These are phyloP conservation scores for Cryptoleucopteryx plumbea DNA, from an alignment of 2,113 vertebrate species.

Conservation along the genomic window DNA sequence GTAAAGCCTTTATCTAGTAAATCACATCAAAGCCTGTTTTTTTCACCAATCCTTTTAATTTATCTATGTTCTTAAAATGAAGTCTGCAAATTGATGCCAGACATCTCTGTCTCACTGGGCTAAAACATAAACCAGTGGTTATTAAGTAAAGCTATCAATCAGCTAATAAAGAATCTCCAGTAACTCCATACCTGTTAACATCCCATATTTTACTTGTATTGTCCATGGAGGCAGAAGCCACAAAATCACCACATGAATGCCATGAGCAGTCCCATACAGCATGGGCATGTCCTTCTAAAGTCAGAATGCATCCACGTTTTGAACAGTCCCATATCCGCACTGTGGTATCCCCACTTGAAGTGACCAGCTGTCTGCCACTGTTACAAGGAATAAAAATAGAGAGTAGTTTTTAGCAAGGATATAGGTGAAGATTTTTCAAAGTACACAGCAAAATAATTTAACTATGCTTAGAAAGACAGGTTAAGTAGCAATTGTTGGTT, in stretches of 20 bases:
- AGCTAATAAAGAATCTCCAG: not conserved
- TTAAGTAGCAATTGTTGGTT: not conserved
- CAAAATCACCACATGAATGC: slow-evolving; percentile 76
- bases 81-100: not conserved
- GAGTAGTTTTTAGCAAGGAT: not conserved
- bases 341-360: slow-evolving; percentile 72
- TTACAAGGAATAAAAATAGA: not conserved
- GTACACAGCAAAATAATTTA: not conserved
- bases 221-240: slow-evolving; percentile 85
- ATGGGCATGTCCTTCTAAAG: slow-evolving; percentile 70
- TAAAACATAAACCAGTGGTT: not conserved
- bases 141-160: not conserved
- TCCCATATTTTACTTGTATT: slow-evolving; percentile 80
- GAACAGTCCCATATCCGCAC: slow-evolving; percentile 75
- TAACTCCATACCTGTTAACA: slow-evolving; percentile 66
- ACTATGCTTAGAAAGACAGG: not conserved
- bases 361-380: slow-evolving; percentile 73
- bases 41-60: not conserved
- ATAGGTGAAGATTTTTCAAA: too few species aligned
- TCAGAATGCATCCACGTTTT: slow-evolving; percentile 63
- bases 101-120: not conserved
- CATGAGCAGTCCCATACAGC: slow-evolving; percentile 78
- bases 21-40: not conserved
- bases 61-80: not conserved
- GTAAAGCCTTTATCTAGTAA: not conserved